phyloP scores from a whole-genome alignment of 2,113 vertebrate genomes.

The Erythrocercus mccallii region DNA sequence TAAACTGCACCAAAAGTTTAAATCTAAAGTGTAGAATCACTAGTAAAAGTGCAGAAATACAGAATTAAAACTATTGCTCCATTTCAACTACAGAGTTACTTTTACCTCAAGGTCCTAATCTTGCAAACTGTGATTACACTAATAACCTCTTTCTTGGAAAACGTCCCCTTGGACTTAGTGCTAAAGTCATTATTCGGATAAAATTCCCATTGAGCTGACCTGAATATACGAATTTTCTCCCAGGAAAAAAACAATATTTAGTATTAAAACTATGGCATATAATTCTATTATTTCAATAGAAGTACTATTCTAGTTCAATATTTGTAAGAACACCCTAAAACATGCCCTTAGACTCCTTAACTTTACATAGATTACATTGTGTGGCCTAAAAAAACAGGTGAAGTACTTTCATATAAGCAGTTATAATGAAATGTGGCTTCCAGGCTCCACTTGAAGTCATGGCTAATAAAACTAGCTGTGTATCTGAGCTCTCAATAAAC shows the following conservation, averaged over 20 bases:
- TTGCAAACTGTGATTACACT: background rate
- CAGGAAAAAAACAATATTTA: background rate
- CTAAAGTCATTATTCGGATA: background rate
- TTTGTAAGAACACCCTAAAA: background rate
- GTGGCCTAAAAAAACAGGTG: background rate
- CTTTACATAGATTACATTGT: background rate
- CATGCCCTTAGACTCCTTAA: background rate
- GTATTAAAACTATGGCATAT: background rate
- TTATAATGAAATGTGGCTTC: background rate
- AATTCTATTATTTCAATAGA: no score
- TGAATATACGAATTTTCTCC: background rate
- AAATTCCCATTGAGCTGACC: background rate
- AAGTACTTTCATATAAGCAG: background rate
- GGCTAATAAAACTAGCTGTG: background rate
- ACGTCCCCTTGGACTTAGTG: background rate
- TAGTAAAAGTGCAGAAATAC: background rate
- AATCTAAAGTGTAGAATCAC: background rate
- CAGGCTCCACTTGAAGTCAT: background rate
- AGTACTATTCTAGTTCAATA: background rate
- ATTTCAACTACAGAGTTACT: background rate
- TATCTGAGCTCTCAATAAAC: background rate
- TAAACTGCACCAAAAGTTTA: background rate
- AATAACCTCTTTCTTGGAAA: background rate
- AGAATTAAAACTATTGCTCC: background rate
- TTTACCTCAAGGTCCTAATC: background rate